Evolutionary conservation across 30 jellyfish, hydroid and myxozoan species (phyloP).

Genomic region (Phacellophora camtschatica): DNA sequence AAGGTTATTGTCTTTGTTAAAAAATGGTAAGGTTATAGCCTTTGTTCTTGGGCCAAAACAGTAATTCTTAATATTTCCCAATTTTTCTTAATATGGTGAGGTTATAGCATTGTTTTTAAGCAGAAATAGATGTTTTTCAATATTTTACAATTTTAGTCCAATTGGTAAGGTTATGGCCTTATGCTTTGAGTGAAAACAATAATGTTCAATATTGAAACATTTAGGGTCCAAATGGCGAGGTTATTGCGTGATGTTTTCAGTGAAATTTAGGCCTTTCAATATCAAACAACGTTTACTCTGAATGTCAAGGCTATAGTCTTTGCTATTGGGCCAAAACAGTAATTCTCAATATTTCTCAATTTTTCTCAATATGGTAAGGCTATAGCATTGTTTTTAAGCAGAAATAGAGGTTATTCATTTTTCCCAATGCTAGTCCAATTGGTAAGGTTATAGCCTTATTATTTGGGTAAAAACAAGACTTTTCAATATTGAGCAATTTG

Average conservation of each 20-base stretch:
- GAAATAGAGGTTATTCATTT: neutral
- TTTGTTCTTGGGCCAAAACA: neutral
- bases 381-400: neutral
- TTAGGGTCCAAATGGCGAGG: neutral
- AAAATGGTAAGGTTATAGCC: neutral
- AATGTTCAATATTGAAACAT: neutral
- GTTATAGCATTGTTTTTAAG: neutral
- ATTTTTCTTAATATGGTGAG: neutral
- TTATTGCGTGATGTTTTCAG: neutral
- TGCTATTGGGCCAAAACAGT: neutral
- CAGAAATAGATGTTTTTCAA: neutral
- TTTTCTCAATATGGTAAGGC: neutral
- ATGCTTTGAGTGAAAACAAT: neutral
- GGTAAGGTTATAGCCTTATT: too few relatives aligned
- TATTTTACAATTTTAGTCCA: neutral
- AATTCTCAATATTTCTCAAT: neutral
- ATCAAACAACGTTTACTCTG: neutral
- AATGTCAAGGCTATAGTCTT: neutral
- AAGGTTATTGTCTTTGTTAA: too few relatives aligned
- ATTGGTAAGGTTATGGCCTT: conserved; percentile 1
- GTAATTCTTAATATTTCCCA: neutral
- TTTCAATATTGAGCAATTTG: too few relatives aligned
- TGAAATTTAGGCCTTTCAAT: neutral
- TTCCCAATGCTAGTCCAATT: neutral
- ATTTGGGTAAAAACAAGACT: too few relatives aligned